Evolutionary conservation across 2,113 vertebrate genomes (phyloP).

Genomic region (Coptodon rendalli): DNA sequence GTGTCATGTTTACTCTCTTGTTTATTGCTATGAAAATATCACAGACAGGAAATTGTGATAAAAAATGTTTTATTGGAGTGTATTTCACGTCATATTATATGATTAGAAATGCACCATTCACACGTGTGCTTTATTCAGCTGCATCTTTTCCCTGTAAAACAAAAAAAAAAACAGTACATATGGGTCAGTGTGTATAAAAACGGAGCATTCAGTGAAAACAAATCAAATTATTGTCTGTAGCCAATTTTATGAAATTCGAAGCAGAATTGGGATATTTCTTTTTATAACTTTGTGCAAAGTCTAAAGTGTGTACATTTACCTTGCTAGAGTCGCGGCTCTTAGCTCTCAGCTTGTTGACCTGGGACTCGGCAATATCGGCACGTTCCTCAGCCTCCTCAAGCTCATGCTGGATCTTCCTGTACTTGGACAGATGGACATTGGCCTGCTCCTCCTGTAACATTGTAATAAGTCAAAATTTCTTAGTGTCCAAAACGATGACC

Average conservation of each 20-base stretch:
- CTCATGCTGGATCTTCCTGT: conserved; percentile 77
- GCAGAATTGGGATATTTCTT: background rate
- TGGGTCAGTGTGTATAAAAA: background rate
- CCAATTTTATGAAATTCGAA: rapidly evolving
- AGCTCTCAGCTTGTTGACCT: conserved; percentile 78
- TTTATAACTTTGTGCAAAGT: background rate
- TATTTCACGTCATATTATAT: conserved; percentile 48
- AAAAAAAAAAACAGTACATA: background rate
- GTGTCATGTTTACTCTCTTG: background rate
- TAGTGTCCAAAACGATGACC: background rate
- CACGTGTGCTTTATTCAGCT: conserved; percentile 13
- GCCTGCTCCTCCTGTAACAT: conserved; percentile 63
- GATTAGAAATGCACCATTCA: background rate
- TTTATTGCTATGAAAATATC: background rate
- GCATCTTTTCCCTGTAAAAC: conserved; percentile 23
- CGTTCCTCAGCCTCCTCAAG: conserved; percentile 81
- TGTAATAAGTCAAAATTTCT: background rate
- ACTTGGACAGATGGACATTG: conserved; percentile 62
- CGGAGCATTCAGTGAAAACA: background rate
- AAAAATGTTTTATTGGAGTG: background rate
- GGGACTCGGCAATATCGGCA: conserved; percentile 78
- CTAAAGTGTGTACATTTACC: conserved; percentile 21
- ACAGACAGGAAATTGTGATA: background rate
- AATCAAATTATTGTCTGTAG: background rate
- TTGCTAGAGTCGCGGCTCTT: conserved; percentile 75